Evolutionary conservation across 2,113 vertebrate species (phyloP).

Genomic region (Lates calcarifer): DNA sequence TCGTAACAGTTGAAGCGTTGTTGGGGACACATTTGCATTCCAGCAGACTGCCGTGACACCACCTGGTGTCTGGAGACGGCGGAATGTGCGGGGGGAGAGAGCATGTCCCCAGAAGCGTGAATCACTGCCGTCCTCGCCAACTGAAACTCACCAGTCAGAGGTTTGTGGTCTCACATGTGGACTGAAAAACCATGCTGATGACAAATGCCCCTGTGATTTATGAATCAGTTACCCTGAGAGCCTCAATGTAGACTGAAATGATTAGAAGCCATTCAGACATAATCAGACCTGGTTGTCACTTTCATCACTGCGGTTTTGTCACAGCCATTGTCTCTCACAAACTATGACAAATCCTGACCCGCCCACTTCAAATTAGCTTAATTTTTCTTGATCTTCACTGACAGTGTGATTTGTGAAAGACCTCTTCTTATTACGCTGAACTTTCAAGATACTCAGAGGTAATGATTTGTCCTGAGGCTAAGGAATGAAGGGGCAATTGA

Average conservation of each 20-base stretch:
- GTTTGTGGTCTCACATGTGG: conserved; percentile 18
- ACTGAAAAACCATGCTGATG: conserved; percentile 7
- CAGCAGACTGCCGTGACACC: conserved; percentile 80
- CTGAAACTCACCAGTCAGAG: conserved; percentile 7
- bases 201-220: conserved; percentile 45
- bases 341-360: conserved; percentile 24
- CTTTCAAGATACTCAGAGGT: conserved; percentile 15
- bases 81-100: conserved; percentile 57
- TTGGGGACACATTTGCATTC: conserved; percentile 83
- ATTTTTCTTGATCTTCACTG: conserved; percentile 17
- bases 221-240: conserved; percentile 36
- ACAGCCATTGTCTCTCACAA: conserved; percentile 27
- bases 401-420: conserved; percentile 36
- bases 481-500: conserved; percentile 19
- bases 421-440: conserved; percentile 24
- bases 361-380: conserved; percentile 34
- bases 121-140: conserved; percentile 43
- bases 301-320: conserved; percentile 45
- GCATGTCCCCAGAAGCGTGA: conserved; percentile 64
- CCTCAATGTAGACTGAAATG: conserved; percentile 37
- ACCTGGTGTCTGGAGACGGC: conserved; percentile 83
- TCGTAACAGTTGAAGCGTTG: conserved; percentile 75
- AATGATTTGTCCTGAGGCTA: conserved; percentile 7
- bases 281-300: conserved; percentile 45
- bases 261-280: conserved; percentile 50